phyloP scores from a whole-genome alignment of 2,797 vertebrate species.

The Discoglossus pictus region DNA sequence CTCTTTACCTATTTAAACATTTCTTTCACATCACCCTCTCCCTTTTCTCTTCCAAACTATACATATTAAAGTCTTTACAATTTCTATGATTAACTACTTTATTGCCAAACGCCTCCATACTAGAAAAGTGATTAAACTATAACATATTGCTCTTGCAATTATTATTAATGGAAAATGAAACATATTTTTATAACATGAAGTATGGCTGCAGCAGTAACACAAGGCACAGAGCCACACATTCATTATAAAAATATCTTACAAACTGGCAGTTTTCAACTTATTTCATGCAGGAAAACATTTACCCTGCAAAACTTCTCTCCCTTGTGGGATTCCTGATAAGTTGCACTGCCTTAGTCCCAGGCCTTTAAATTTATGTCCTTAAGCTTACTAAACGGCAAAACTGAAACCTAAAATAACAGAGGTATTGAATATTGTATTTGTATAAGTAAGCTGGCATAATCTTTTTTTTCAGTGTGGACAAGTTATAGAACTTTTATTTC shows the following conservation, averaged over 20 bases:
- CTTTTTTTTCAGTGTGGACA: constrained; percentile 58
- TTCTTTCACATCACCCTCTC: no score
- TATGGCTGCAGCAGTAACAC: constrained; percentile 31
- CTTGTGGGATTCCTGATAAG: constrained; percentile 44
- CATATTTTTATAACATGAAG: constrained; percentile 43
- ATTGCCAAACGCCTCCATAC: background rate
- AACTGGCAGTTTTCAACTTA: constrained; percentile 25
- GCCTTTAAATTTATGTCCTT: constrained; percentile 52
- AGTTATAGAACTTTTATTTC: constrained; percentile 59
- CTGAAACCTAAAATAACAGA: constrained; percentile 57
- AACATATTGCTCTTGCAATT: constrained; percentile 16
- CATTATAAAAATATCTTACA: constrained; percentile 41
- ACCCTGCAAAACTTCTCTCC: constrained; percentile 22
- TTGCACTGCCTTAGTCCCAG: constrained; percentile 35
- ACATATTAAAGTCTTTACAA: no score
- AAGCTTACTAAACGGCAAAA: constrained; percentile 53
- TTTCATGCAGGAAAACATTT: constrained; percentile 32
- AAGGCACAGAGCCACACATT: constrained; percentile 44
- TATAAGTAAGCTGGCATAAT: constrained; percentile 72
- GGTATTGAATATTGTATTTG: constrained; percentile 67
- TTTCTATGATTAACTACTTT: constrained; percentile 23
- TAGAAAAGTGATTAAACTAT: constrained; percentile 7
- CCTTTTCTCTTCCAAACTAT: no score
- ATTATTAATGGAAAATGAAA: constrained; percentile 49
- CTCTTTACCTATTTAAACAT: no score